Conservation (phyloP, 2,888 invertebrate species). For the Habrosyne pyritoides region DNA sequence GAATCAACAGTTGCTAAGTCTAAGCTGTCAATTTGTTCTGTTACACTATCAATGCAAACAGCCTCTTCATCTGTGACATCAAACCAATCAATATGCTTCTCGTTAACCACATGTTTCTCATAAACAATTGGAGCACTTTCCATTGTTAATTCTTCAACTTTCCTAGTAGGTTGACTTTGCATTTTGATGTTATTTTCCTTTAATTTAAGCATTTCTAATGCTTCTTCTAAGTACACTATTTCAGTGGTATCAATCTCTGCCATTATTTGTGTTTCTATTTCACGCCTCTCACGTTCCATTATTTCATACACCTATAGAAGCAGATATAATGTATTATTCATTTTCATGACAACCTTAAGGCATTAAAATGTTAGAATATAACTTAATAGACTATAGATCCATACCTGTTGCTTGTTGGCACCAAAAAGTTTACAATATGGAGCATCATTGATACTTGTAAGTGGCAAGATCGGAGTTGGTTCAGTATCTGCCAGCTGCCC, state of each 20-base stretch:
- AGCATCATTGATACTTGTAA: constrained; percentile 72
- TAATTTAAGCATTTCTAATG: constrained; percentile 86
- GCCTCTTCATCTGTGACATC: constrained; percentile 69
- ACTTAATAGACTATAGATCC: neutral
- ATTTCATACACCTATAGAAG: constrained; percentile 85
- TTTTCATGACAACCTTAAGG: no score
- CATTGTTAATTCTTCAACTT: constrained; percentile 34
- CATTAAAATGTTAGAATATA: no score
- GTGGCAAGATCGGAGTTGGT: constrained; percentile 52
- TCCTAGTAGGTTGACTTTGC: constrained; percentile 39
- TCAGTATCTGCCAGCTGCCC: constrained; percentile 76
- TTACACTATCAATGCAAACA: constrained; percentile 54
- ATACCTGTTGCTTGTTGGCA: constrained; percentile 87
- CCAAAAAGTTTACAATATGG: constrained; percentile 91
- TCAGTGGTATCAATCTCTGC: constrained; percentile 91
- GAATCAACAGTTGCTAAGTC: constrained; percentile 45
- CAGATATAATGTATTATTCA: constrained; percentile 13
- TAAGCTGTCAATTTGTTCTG: constrained; percentile 53
- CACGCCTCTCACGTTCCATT: constrained; percentile 88
- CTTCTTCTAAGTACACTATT: constrained; percentile 93
- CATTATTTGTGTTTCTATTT: constrained; percentile 85
- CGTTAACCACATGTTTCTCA: constrained; percentile 59
- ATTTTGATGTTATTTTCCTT: constrained; percentile 70
- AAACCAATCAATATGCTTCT: constrained; percentile 73
- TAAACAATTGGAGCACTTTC: constrained; percentile 49